Conservation (phyloP, 1,140 invertebrate genomes). For the Bombus terrestris region DNA sequence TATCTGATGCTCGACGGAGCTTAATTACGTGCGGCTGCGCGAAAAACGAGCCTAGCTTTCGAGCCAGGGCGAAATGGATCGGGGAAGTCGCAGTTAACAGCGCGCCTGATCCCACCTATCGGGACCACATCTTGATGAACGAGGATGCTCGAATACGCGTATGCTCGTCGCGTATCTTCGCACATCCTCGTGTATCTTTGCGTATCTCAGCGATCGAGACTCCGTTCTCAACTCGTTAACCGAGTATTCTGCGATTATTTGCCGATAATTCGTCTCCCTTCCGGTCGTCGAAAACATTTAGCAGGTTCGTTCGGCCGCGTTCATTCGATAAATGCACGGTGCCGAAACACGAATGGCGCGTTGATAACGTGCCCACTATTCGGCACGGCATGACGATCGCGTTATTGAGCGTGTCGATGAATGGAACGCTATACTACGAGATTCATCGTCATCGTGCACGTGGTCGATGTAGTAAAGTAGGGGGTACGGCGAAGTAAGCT, state of each 20-base stretch:
- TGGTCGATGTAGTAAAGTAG: neutral
- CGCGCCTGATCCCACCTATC: neutral
- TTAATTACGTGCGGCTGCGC: neutral
- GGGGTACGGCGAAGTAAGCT: too few relatives aligned
- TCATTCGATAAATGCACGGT: slow-evolving; percentile 23
- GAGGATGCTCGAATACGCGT: neutral
- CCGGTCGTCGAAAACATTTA: neutral
- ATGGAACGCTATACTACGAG: slow-evolving; percentile 40
- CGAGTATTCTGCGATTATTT: slow-evolving; percentile 45
- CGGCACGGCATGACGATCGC: slow-evolving; percentile 32
- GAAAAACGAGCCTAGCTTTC: neutral
- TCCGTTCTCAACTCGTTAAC: slow-evolving; percentile 10
- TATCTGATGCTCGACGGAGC: slow-evolving; percentile 16
- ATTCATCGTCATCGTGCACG: neutral
- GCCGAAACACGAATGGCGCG: slow-evolving; percentile 21
- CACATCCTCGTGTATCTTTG: too few relatives aligned
- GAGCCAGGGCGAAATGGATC: neutral
- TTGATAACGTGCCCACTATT: slow-evolving; percentile 55
- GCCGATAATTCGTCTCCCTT: slow-evolving; percentile 46
- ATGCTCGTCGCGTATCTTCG: neutral
- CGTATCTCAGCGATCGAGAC: slow-evolving; percentile 4
- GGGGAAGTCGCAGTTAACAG: too few relatives aligned
- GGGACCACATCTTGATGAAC: slow-evolving; percentile 8
- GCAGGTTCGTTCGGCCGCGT: neutral
- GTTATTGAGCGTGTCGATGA: slow-evolving; percentile 57